These are phyloP conservation scores for Sebastiscus tertius DNA, from an alignment of 2,797 vertebrate genomes.

Conservation along the genomic window DNA sequence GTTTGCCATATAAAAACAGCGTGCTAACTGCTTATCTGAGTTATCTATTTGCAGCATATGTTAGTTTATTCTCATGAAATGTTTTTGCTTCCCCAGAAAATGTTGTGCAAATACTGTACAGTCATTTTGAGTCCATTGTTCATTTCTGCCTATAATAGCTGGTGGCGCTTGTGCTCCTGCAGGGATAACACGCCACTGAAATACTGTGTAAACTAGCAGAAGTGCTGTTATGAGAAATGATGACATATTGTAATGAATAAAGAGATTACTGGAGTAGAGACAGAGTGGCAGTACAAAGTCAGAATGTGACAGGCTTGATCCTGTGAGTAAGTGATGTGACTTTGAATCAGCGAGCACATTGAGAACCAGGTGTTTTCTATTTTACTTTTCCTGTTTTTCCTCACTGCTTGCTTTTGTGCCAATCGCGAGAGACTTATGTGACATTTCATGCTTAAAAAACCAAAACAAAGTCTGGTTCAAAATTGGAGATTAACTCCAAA, in stretches of 20 bases:
- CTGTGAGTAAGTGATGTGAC: constrained; percentile 52
- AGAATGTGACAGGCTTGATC: constrained; percentile 21
- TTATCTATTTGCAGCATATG: constrained; percentile 10
- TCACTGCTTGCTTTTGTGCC: constrained; percentile 22
- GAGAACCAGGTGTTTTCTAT: constrained; percentile 71
- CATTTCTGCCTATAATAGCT: not conserved
- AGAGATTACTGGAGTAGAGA: not conserved
- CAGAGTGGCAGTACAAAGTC: constrained; percentile 6
- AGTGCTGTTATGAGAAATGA: not conserved
- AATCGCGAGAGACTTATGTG: constrained; percentile 10
- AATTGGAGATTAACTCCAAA: constrained; percentile 25
- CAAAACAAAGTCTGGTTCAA: constrained; percentile 5
- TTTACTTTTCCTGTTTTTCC: constrained; percentile 61
- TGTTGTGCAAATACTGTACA: constrained; percentile 9
- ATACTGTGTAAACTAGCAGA: not conserved
- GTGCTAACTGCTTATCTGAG: constrained; percentile 12
- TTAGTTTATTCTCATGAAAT: constrained; percentile 16
- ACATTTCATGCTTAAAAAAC: constrained; percentile 15
- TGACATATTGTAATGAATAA: not conserved
- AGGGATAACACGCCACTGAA: not conserved
- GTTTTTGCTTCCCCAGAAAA: constrained; percentile 1
- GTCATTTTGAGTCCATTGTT: constrained; percentile 5
- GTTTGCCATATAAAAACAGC: constrained; percentile 4
- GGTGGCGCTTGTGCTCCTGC: not conserved
- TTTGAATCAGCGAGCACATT: constrained; percentile 52